Percentiles rank a stretch among this genome's conserved stretches.
phyloP scores from a whole-genome alignment of 2,113 vertebrate species.

The Lynx canadensis region DNA sequence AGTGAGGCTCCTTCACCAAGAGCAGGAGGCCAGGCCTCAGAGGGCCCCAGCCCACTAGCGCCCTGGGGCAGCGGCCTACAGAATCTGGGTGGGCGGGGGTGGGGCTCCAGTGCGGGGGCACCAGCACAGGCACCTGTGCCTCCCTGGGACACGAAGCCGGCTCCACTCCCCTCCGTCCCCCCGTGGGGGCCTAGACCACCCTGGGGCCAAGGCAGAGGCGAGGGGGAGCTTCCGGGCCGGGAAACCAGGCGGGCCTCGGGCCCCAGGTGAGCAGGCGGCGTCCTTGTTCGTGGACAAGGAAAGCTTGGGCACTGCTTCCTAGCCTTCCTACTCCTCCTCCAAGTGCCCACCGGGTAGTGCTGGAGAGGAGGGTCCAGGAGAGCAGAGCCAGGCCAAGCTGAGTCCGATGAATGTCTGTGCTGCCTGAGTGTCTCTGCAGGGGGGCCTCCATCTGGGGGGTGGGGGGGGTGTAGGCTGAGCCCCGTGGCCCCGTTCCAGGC shows the following conservation, averaged over 20 bases:
- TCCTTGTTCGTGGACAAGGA: fast-evolving
- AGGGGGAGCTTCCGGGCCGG: background rate
- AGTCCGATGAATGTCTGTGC: fast-evolving
- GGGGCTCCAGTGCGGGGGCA: too few relatives aligned
- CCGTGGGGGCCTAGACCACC: background rate
- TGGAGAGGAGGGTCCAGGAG: fast-evolving
- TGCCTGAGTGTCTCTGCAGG: fast-evolving
- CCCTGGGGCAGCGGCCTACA: fast-evolving
- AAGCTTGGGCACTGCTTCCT: fast-evolving
- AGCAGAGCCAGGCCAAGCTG: fast-evolving
- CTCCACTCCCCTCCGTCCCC: background rate
- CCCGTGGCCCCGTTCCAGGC: fast-evolving
- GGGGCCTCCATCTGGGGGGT: background rate
- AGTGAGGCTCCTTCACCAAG: fast-evolving
- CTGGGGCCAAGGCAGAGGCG: too few relatives aligned
- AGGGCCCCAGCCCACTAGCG: fast-evolving
- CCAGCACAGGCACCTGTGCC: fast-evolving
- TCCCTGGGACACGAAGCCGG: fast-evolving
- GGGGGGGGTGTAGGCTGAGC: too few relatives aligned
- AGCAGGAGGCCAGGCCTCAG: background rate
- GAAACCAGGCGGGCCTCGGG: background rate
- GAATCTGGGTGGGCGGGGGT: fast-evolving
- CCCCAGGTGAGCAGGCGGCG: fast-evolving
- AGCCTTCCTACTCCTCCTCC: background rate
- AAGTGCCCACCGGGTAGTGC: fast-evolving